A percentile compares a stretch with the other conserved stretches of the same genome.
phyloP scores from a whole-genome alignment of 1,140 invertebrate species.

The Lasioglossum albipes region DNA sequence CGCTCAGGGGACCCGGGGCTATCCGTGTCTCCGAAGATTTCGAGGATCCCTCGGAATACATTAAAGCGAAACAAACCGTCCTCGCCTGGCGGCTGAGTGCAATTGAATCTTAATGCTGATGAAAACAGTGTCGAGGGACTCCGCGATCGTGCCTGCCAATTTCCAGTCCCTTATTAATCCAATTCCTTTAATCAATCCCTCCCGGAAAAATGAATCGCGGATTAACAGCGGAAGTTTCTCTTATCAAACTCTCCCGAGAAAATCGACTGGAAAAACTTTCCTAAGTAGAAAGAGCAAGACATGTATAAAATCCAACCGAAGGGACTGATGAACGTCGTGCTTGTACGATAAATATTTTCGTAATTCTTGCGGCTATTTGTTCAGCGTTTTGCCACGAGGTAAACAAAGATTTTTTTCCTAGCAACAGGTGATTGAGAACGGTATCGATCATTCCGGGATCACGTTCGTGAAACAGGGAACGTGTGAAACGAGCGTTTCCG shows the following conservation, averaged over 20 bases:
- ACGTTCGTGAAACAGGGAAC: background rate
- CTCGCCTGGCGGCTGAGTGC: background rate
- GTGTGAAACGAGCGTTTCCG: background rate
- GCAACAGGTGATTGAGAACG: background rate
- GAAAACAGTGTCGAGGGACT: background rate
- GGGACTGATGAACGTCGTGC: no score
- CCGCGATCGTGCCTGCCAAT: background rate
- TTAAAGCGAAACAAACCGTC: constrained; percentile 16
- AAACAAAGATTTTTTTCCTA: no score
- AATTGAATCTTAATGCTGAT: background rate
- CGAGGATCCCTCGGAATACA: constrained; percentile 30
- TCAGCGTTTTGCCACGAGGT: no score
- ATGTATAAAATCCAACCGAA: no score
- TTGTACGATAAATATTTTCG: no score
- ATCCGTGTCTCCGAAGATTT: constrained; percentile 6
- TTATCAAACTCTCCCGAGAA: no score
- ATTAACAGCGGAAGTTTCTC: no score
- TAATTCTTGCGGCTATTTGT: no score
- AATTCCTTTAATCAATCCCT: background rate
- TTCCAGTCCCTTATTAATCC: background rate
- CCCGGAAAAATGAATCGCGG: no score
- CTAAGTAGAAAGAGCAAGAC: no score
- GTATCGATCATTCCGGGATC: background rate
- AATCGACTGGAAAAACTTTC: no score
- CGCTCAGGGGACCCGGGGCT: background rate